These are phyloP conservation scores for Agelaius tricolor DNA, from an alignment of 2,113 vertebrate species.

Conservation along the genomic window DNA sequence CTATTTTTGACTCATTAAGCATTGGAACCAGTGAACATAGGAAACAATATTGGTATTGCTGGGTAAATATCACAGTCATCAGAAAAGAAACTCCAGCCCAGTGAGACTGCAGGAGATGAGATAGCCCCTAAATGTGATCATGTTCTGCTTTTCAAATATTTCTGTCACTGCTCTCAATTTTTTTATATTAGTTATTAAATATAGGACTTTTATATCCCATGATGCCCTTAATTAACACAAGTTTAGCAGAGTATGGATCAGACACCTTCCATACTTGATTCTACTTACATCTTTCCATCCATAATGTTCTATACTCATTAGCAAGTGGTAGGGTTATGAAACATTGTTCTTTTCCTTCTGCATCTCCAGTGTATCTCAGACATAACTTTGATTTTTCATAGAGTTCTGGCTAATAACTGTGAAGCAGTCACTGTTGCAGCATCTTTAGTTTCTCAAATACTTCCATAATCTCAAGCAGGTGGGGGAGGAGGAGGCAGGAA, in stretches of 20 bases:
- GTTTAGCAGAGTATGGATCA: background rate
- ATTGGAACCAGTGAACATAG: background rate
- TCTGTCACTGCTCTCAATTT: background rate
- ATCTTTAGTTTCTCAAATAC: background rate
- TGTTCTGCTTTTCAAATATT: background rate
- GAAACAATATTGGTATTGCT: background rate
- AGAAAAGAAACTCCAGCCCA: background rate
- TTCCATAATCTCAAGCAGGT: background rate
- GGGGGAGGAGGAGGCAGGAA: background rate
- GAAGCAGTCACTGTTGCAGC: background rate
- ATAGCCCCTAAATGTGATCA: background rate
- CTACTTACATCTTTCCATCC: background rate
- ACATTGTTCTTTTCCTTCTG: background rate
- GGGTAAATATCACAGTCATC: background rate
- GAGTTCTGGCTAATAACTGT: background rate
- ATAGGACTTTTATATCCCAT: background rate
- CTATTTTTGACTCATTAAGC: background rate
- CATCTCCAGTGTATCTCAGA: background rate
- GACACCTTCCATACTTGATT: background rate
- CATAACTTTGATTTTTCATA: background rate
- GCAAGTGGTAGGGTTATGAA: background rate
- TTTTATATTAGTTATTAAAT: background rate
- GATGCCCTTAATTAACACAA: background rate
- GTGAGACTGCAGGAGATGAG: background rate
- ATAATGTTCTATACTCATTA: background rate